Percentiles rank a stretch among this genome's conserved stretches.
Evolutionary conservation across 2,797 vertebrate genomes (phyloP).

Genomic region (Rhabdophis nuchalis): DNA sequence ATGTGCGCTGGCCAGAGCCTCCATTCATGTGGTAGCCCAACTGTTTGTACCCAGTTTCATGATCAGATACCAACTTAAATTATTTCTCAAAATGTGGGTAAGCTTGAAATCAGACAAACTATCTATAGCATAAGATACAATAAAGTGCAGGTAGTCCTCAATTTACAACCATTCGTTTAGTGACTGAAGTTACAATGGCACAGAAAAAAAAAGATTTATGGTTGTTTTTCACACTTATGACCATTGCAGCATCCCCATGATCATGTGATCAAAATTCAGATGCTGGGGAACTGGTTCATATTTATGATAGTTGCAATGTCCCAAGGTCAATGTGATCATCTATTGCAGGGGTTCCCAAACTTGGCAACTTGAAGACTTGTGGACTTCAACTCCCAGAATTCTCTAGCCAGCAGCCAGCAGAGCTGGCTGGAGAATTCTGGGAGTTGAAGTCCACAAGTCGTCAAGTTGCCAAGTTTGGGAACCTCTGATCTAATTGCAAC

Average conservation of each 20-base stretch:
- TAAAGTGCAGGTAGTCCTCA: not conserved
- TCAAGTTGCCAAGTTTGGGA: too few species aligned
- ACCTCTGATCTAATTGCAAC: too few species aligned
- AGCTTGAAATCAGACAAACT: not conserved
- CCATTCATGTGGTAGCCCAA: too few species aligned
- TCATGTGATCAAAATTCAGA: not conserved
- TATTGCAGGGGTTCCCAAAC: too few species aligned
- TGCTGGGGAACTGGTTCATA: not conserved
- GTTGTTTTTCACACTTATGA: not conserved
- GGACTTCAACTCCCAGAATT: too few species aligned
- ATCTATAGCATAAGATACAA: not conserved
- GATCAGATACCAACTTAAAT: not conserved
- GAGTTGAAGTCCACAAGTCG: too few species aligned
- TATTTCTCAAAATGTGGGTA: not conserved
- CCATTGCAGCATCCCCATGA: not conserved
- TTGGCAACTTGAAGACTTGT: too few species aligned
- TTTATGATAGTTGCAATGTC: not conserved
- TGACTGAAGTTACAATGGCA: not conserved
- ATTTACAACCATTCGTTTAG: not conserved
- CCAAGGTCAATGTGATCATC: not conserved
- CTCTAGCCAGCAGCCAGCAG: too few species aligned
- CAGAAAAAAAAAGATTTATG: not conserved
- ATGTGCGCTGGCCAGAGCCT: too few species aligned
- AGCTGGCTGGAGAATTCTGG: too few species aligned
- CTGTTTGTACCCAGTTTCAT: not conserved